Evolutionary conservation across 2,113 vertebrate genomes (phyloP).

Genomic region (Ailurus styani): DNA sequence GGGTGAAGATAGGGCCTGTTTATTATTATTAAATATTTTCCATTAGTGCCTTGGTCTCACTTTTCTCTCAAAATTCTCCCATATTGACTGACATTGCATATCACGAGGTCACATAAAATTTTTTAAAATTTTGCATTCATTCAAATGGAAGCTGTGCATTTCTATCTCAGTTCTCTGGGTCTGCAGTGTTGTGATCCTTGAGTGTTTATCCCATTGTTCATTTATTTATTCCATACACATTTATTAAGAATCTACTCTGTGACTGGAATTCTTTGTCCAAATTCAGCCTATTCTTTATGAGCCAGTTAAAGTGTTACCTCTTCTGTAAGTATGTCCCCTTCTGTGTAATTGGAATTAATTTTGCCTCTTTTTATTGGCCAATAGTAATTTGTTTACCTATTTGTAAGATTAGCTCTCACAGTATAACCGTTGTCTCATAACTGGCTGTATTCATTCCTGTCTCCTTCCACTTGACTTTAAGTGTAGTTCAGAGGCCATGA

Average conservation of each 20-base stretch:
- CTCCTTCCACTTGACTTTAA: background rate
- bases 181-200: background rate
- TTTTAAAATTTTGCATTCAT: background rate
- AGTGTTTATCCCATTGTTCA: background rate
- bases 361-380: background rate
- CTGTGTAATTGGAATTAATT: background rate
- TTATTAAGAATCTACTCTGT: background rate
- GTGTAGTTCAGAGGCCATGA: background rate
- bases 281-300: background rate
- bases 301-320: background rate
- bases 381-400: background rate
- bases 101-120: background rate
- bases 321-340: background rate
- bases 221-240: background rate
- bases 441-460: background rate
- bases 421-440: background rate
- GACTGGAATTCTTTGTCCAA: background rate
- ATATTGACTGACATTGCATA: background rate
- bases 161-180: background rate
- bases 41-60: background rate
- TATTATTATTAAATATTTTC: background rate
- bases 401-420: background rate
- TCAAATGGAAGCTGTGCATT: background rate
- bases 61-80: background rate
- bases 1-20: background rate